Base-by-base conservation (phyloP, 2,888 invertebrate species). In the Tiphia femorata region DNA sequence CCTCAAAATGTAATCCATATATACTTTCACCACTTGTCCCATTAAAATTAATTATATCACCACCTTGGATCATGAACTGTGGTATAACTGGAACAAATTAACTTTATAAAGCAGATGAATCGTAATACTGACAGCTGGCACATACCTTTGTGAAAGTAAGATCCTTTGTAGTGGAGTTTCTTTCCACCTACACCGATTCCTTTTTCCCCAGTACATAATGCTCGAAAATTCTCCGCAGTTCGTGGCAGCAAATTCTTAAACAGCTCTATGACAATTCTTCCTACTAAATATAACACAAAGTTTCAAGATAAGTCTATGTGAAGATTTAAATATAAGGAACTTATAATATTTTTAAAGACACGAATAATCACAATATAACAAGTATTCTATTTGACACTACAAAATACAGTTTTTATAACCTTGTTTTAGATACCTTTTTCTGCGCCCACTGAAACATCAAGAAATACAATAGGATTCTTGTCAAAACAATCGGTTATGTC, bases 21-120 rank as follows among this genome's bases (percentile, higher is more conserved):
- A 98, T 97, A 75, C 97, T 97, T 82, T 97, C 97, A 0, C 98
- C 97, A 30, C 94, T 90, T 1, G 92, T 90, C 0, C 98, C 98
- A 86, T 97, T 90, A 30, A 90, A 90, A 78, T 89, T 88, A 2
- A 90, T 86, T 56, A 94, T 88, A 77, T 94, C 93, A 4, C 93
- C 93, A 50, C 94, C 92, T 87, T 93, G 93, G 71, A 95, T 90
- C 91, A 97, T 96, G 83, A 96, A 97, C 70, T 93, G 91, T 20
- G 93, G 89, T 53, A 96, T 88, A 19, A 95, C 92, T 88, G 87
- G 70, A 87, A 85, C 55, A 53, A 63, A 49, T 21, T n/a, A 38
- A n/a, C 37, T 47, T 12, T 25, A 43, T 40, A 8, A 43, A 37
- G 3, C 33, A 53, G 29, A 27, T n/a, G n/a, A n/a, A n/a, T n/a